These are phyloP conservation scores for Papilio machaon DNA, from an alignment of 1,140 invertebrate genomes.

Conservation along the genomic window DNA sequence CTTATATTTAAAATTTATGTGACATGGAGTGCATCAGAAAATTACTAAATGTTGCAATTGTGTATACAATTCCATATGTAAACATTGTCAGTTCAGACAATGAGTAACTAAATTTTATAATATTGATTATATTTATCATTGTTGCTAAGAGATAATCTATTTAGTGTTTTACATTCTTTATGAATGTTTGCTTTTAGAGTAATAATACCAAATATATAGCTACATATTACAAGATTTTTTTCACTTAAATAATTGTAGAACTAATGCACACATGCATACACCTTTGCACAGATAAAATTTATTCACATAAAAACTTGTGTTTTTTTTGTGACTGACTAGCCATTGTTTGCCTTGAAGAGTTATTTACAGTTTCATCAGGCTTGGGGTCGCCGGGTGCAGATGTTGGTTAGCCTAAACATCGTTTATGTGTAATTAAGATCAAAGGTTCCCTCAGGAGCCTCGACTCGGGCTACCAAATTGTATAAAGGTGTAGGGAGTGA, in stretches of 20 bases:
- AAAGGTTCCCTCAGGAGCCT: no score
- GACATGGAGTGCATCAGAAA: neutral
- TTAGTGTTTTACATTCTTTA: neutral
- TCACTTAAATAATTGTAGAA: slow-evolving; percentile 2
- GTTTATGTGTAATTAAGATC: no score
- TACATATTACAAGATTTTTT: neutral
- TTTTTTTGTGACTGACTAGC: no score
- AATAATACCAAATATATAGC: slow-evolving; percentile 5
- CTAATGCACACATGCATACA: no score
- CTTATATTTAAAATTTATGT: neutral
- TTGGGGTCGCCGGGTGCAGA: no score
- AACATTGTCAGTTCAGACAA: neutral
- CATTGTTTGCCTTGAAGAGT: no score
- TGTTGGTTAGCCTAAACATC: no score
- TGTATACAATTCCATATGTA: neutral
- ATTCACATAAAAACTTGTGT: neutral
- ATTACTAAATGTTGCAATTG: neutral
- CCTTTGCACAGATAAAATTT: neutral
- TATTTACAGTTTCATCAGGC: no score
- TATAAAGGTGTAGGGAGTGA: no score
- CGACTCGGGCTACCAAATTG: no score
- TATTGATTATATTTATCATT: neutral
- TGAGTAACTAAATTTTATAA: neutral
- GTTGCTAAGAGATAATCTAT: neutral
- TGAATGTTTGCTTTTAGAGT: neutral